A percentile compares a stretch with the other conserved stretches of the same genome.
Conservation (phyloP, 1,140 invertebrate species). For the Drosophila truncata region DNA sequence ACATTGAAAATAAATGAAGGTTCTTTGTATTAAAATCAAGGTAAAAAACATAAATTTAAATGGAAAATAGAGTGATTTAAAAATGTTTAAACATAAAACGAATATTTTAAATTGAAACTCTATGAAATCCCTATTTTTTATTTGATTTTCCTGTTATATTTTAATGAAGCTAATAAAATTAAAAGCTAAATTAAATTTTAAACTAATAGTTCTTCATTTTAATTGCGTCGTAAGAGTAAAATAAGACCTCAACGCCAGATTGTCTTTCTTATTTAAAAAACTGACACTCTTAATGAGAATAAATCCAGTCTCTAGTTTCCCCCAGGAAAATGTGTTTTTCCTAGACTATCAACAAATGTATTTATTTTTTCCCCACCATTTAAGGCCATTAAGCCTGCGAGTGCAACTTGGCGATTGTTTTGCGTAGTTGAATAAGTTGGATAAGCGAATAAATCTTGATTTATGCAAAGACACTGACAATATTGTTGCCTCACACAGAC, state of each 20-base stretch:
- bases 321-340: constrained; percentile 3
- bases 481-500: constrained; percentile 35
- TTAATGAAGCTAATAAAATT: not conserved
- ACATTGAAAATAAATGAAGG: constrained; percentile 8
- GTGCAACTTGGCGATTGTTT: constrained; percentile 23
- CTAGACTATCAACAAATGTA: not conserved
- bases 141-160: too few relatives aligned
- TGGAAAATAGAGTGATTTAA: too few relatives aligned
- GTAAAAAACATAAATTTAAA: too few relatives aligned
- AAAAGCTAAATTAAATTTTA: not conserved
- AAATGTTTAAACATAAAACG: not conserved
- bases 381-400: constrained; percentile 30
- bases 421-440: constrained; percentile 34
- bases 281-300: not conserved
- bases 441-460: constrained; percentile 49
- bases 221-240: too few relatives aligned
- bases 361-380: constrained; percentile 5
- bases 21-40: not conserved
- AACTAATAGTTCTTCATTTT: not conserved
- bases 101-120: not conserved
- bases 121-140: too few relatives aligned
- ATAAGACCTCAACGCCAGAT: too few relatives aligned
- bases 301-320: not conserved
- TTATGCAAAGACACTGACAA: constrained; percentile 58
- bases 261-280: not conserved